Conservation (phyloP, 2,888 invertebrate species). For the Tetropium fuscum region DNA sequence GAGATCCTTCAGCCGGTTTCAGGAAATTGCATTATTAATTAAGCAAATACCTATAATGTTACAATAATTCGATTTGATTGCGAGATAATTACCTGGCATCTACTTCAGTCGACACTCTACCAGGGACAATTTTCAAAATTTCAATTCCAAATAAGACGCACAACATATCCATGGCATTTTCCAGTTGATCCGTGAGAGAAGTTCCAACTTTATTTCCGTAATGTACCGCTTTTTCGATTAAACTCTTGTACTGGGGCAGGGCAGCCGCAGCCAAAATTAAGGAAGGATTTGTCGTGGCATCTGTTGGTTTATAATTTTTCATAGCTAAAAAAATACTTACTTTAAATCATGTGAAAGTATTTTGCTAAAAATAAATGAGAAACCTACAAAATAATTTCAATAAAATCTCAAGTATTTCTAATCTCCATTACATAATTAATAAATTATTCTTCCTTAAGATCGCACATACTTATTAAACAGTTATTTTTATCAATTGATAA, state of each 20-base stretch:
- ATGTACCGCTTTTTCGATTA: constrained; percentile 91
- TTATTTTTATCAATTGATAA: too few species aligned
- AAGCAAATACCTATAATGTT: too few species aligned
- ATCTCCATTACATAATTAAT: too few species aligned
- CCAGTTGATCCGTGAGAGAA: constrained; percentile 76
- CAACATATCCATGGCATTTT: constrained; percentile 91
- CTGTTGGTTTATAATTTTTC: constrained; percentile 96
- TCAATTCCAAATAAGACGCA: constrained; percentile 97
- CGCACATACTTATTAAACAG: too few species aligned
- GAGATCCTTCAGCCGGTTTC: too few species aligned
- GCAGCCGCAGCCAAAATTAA: constrained; percentile 94
- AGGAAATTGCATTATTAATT: too few species aligned
- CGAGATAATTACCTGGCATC: constrained; percentile 80
- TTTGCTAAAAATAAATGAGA: too few species aligned
- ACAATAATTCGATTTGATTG: background rate
- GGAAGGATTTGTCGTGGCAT: constrained; percentile 99
- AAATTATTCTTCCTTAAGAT: too few species aligned
- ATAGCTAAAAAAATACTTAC: constrained; percentile 76
- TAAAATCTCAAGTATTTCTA: too few species aligned
- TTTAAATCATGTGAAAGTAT: too few species aligned
- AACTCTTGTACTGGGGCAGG: constrained; percentile 91
- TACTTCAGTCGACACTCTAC: constrained; percentile 96
- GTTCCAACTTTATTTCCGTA: constrained; percentile 83
- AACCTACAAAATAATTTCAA: too few species aligned
- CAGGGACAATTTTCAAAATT: constrained; percentile 97